Evolutionary conservation across 2,888 invertebrate species (phyloP).

Genomic region (Eulithis prunata): DNA sequence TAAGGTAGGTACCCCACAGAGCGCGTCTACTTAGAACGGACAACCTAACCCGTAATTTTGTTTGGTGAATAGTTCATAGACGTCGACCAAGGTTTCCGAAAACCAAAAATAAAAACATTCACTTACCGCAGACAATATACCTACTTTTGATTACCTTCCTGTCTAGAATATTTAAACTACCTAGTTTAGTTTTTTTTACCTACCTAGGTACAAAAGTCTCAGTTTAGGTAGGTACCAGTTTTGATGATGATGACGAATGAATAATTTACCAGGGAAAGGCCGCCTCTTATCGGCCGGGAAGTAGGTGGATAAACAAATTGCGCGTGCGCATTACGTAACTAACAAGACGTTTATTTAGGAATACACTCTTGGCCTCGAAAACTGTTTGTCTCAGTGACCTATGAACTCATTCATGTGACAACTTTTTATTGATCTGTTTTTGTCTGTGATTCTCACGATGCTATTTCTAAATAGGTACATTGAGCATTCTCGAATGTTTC

Average conservation of each 20-base stretch:
- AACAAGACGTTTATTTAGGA: constrained; percentile 44
- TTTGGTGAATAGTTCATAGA: too few species aligned
- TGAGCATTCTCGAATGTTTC: too few species aligned
- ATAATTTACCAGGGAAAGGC: constrained; percentile 14
- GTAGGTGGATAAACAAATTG: constrained; percentile 19
- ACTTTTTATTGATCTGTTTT: constrained; percentile 43
- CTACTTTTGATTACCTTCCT: too few species aligned
- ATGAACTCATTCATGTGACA: constrained; percentile 53
- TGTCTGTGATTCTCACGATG: constrained; percentile 1
- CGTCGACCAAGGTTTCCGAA: too few species aligned
- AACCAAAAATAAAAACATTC: too few species aligned
- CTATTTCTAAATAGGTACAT: background rate
- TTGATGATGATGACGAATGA: background rate
- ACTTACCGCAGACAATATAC: too few species aligned
- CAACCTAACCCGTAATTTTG: too few species aligned
- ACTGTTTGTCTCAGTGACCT: constrained; percentile 63
- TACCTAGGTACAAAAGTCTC: too few species aligned
- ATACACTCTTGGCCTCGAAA: constrained; percentile 65
- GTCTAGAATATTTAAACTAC: too few species aligned
- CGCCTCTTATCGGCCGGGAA: constrained; percentile 17
- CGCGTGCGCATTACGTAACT: constrained; percentile 46
- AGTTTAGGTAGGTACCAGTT: background rate
- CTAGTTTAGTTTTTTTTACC: too few species aligned
- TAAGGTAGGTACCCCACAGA: too few species aligned
- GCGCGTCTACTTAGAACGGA: too few species aligned